A percentile compares a stretch with the other conserved stretches of the same genome.
phyloP scores from a whole-genome alignment of 2,113 vertebrate species.

The Apus apus region DNA sequence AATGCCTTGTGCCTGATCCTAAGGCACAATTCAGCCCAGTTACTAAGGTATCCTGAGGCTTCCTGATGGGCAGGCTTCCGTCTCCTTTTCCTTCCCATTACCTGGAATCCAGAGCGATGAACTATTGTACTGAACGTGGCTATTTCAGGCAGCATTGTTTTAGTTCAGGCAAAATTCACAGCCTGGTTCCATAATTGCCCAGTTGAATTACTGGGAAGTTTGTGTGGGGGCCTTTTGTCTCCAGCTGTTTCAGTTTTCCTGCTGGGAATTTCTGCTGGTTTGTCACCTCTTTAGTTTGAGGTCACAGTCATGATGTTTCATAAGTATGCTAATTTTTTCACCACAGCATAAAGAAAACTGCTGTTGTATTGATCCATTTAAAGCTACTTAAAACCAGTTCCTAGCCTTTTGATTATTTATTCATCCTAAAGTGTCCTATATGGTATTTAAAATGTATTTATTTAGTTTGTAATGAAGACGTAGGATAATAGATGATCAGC shows the following conservation, averaged over 20 bases:
- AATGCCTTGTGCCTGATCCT: background rate
- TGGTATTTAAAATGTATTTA: background rate
- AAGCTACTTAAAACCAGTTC: background rate
- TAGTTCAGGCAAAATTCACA: slow-evolving; percentile 27
- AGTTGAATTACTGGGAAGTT: slow-evolving; percentile 19
- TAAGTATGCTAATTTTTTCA: background rate
- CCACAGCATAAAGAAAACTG: background rate
- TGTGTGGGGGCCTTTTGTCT: slow-evolving; percentile 20
- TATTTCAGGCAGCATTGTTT: slow-evolving; percentile 61
- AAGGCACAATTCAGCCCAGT: background rate
- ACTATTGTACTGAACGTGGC: background rate
- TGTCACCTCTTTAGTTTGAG: slow-evolving; percentile 32
- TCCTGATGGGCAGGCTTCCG: background rate
- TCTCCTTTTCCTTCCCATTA: slow-evolving; percentile 51
- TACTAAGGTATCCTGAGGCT: background rate
- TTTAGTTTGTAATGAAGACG: background rate
- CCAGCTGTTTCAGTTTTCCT: slow-evolving; percentile 41
- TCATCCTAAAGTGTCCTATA: background rate
- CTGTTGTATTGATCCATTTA: background rate
- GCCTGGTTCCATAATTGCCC: background rate
- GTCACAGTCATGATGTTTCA: background rate
- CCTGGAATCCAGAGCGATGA: slow-evolving; percentile 42
- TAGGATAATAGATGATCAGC: background rate
- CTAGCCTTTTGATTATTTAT: background rate
- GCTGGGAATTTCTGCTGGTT: slow-evolving; percentile 28